Evolutionary conservation across 2,113 vertebrate species (phyloP).

Genomic region (rat (Rattus norvegicus)): GRCr8 NC_086022.1:44738001-44738500

Average conservation of each 20-base stretch:
- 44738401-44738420: conserved; percentile 72
- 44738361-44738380: conserved; percentile 46
- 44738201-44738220: background rate
- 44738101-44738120: conserved; percentile 12
- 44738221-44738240: conserved; percentile 77
- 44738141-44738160: conserved; percentile 73
- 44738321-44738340: conserved; percentile 78
- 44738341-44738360: conserved; percentile 68
- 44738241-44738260: conserved; percentile 76
- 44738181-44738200: conserved; percentile 71
- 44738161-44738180: too few species aligned
- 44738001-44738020: background rate
- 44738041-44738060: conserved; percentile 69
- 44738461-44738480: conserved; percentile 61
- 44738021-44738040: conserved; percentile 53
- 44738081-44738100: conserved; percentile 57
- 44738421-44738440: conserved; percentile 73
- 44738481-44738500: conserved; percentile 70
- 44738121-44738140: conserved; percentile 61
- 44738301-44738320: conserved; percentile 70
- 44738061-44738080: conserved; percentile 60
- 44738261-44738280: conserved; percentile 73
- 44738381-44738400: conserved; percentile 76
- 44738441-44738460: conserved; percentile 71
- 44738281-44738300: conserved; percentile 82